Evolutionary conservation across 2,888 invertebrate genomes (phyloP), one percentile per base, ranked within the genome.

Genomic region (Augiades crinisus): DNA sequence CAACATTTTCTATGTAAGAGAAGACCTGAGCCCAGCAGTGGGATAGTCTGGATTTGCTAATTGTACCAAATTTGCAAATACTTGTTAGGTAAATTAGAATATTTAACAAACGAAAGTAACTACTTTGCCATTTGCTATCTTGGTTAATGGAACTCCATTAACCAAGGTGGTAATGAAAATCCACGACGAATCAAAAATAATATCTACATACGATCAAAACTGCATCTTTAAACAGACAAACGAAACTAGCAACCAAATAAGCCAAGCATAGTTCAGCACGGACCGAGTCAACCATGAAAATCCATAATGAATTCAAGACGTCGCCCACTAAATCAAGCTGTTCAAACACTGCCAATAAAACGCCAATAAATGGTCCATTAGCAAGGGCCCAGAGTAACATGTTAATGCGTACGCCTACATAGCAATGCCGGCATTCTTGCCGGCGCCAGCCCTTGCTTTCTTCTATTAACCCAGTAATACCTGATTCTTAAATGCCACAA

Each of bases 381-480:
- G 37, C 17, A 37, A 21, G 21, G 6, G 17, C 19, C 19, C 19
- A 21, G 7, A 10, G 10, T 5, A 5, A 7, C 30, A 40, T 40
- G 27, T 17, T 41, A 30, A 40, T 40, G 19, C 19, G n/a, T n/a
- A 21, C 41, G 41, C 41, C 41, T 41, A 41, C 41, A 17, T 41
- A 1, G 17, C 16, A 27, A 3, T 13, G 12, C 19, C 21, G 12
- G 19, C 45, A 45, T 47, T 47, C 37, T 30, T 3, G 36, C 3
- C 36, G 47, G 47, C 47, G 47, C 47, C 38, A 47, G 47, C 47
- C 47, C 30, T 47, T 33, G 14, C 44, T 44, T 44, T 44, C 47
- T 40, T 47, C 47, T 47, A 47, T 47, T 47, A 47, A 47, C 47
- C 47, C 21, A 47, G 40, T 47, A 40, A 47, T 40, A 24, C 10